A percentile compares a stretch with the other conserved stretches of the same genome.
Evolutionary conservation across 2,113 vertebrate genomes (phyloP).

Genomic region (Sorex fumeus): DNA sequence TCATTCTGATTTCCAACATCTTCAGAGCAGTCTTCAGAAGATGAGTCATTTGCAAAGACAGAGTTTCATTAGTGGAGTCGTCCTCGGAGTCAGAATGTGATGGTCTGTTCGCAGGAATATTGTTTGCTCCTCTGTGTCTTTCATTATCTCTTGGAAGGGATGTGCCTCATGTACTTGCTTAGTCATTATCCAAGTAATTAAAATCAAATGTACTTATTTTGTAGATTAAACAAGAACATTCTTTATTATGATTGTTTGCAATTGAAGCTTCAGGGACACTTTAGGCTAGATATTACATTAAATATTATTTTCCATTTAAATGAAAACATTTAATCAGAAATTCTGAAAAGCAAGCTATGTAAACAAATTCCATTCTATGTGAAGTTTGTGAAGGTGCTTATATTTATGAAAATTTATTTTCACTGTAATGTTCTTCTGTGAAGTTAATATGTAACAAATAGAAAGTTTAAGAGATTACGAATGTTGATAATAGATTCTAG

Average conservation of each 20-base stretch:
- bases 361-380: conserved; percentile 82
- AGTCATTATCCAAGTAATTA: conserved; percentile 91
- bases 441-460: conserved; percentile 59
- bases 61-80: conserved; percentile 89
- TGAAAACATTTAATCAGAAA: conserved; percentile 85
- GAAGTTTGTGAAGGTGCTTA: conserved; percentile 72
- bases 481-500: conserved; percentile 30
- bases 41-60: conserved; percentile 89
- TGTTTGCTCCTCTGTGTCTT: conserved; percentile 88
- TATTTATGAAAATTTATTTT: not conserved
- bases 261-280: conserved; percentile 87
- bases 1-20: conserved; percentile 89
- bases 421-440: conserved; percentile 62
- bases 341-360: conserved; percentile 74
- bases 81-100: conserved; percentile 87
- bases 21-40: conserved; percentile 87
- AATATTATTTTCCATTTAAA: conserved; percentile 86
- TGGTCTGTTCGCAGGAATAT: conserved; percentile 88
- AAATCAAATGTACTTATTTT: conserved; percentile 92
- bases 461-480: conserved; percentile 72
- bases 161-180: conserved; percentile 89
- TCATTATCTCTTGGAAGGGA: conserved; percentile 90
- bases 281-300: conserved; percentile 83
- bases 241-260: conserved; percentile 89
- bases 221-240: conserved; percentile 89